A percentile compares a stretch with the other conserved stretches of the same genome.
Conservation (phyloP, 2,113 vertebrate species). For the Helogale parvula region DNA sequence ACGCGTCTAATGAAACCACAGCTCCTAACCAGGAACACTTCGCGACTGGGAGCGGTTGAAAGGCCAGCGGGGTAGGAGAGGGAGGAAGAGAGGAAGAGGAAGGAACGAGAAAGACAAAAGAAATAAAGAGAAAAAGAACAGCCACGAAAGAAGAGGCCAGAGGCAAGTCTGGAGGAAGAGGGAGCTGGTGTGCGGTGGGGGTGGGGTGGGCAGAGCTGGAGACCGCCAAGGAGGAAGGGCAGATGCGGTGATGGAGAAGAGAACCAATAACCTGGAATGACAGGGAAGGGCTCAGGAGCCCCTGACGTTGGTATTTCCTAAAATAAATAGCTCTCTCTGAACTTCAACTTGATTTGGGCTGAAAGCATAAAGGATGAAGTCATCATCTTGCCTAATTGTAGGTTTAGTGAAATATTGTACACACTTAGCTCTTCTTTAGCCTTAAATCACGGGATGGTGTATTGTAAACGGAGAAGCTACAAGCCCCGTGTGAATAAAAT, state of each 20-base stretch:
- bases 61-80: not conserved
- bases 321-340: not conserved
- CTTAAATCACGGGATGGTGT: not conserved
- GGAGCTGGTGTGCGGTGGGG: not conserved
- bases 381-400: conserved; percentile 10
- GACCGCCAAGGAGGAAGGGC: not conserved
- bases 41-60: not conserved
- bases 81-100: no score
- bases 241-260: not conserved
- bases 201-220: no score
- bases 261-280: not conserved
- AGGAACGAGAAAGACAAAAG: not conserved
- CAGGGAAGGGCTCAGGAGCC: not conserved
- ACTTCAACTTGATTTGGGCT: not conserved
- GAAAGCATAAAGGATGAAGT: not conserved
- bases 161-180: not conserved
- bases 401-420: not conserved
- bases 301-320: not conserved
- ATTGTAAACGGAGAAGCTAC: not conserved
- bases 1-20: not conserved
- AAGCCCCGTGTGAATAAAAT: not conserved
- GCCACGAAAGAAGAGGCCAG: not conserved
- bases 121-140: not conserved
- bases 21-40: not conserved
- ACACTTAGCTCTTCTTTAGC: not conserved